Conservation (phyloP, 2,113 vertebrate genomes). For the Notothenia rossii region DNA sequence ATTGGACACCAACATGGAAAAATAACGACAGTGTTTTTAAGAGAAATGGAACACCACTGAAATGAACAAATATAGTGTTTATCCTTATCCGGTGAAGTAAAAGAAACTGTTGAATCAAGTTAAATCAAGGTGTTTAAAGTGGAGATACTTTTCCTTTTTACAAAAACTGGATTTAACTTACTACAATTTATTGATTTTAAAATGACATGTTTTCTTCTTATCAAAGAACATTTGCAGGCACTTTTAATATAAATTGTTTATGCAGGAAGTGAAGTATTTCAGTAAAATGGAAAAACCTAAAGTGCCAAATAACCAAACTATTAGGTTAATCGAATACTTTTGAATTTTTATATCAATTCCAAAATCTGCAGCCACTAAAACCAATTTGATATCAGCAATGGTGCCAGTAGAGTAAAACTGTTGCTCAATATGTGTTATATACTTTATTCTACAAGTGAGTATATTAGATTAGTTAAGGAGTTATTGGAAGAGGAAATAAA, state of each 20-base stretch:
- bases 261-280: not conserved
- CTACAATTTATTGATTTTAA: not conserved
- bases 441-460: not conserved
- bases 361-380: slow-evolving; percentile 40
- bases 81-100: not conserved
- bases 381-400: slow-evolving; percentile 1
- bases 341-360: slow-evolving; percentile 4
- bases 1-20: not conserved
- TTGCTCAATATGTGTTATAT: not conserved
- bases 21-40: not conserved
- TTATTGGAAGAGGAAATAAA: slow-evolving; percentile 37
- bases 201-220: not conserved
- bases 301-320: slow-evolving; percentile 20
- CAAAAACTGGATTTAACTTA: not conserved
- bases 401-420: slow-evolving; percentile 19
- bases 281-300: not conserved
- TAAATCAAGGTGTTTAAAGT: slow-evolving; percentile 3
- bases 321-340: slow-evolving; percentile 27
- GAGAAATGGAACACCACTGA: too few species aligned
- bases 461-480: slow-evolving; percentile 38
- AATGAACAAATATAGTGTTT: slow-evolving; percentile 4
- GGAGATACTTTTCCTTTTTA: not conserved
- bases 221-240: not conserved
- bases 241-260: not conserved
- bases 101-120: not conserved